Percentiles rank a stretch among this genome's conserved stretches.
These are phyloP conservation scores for Isichthys henryi DNA, from an alignment of 2,113 vertebrate genomes.

Conservation along the genomic window DNA sequence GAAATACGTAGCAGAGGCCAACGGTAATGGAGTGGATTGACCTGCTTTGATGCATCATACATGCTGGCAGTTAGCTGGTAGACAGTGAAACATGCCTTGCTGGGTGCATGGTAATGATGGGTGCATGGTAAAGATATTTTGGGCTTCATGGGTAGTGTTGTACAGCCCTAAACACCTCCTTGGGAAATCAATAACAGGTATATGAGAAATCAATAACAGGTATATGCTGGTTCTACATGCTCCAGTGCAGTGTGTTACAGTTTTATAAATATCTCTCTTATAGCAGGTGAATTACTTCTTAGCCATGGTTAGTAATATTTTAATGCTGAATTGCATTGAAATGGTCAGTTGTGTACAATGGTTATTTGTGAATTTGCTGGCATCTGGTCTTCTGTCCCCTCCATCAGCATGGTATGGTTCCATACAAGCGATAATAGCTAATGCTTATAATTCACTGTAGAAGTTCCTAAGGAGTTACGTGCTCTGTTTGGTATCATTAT, in stretches of 20 bases:
- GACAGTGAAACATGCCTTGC: not conserved
- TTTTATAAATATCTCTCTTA: slow-evolving; percentile 14
- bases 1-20: not conserved
- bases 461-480: not conserved
- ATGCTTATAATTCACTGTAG: not conserved
- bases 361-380: not conserved
- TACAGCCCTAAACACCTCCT: not conserved
- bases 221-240: slow-evolving; percentile 12
- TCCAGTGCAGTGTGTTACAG: not conserved
- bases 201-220: not conserved
- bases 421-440: not conserved
- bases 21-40: not conserved
- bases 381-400: not conserved
- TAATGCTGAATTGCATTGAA: not conserved
- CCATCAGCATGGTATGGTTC: not conserved
- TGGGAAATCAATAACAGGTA: not conserved
- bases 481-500: not conserved
- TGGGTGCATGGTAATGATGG: not conserved
- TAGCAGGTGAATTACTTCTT: not conserved
- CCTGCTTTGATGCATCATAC: not conserved
- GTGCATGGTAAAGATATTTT: not conserved
- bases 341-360: not conserved
- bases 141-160: not conserved
- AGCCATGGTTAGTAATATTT: not conserved
- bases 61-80: not conserved